phyloP scores from a whole-genome alignment of 1,140 invertebrate species.

The Maconellicoccus hirsutus region DNA sequence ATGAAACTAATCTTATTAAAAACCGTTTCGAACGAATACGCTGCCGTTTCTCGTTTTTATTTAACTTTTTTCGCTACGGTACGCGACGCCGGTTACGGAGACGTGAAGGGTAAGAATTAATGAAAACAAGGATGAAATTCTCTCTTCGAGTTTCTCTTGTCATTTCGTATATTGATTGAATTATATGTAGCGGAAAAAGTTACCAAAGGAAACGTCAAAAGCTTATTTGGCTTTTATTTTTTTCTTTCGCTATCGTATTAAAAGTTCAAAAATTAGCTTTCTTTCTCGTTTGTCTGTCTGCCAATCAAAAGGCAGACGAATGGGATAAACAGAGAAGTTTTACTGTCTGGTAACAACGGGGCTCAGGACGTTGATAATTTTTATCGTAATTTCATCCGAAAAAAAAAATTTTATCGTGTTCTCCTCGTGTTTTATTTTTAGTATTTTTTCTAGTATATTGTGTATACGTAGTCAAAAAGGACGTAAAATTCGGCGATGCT shows the following conservation, averaged over 20 bases:
- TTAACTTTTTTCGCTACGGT: background rate
- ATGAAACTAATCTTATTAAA: slow-evolving; percentile 10
- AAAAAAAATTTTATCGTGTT: too few relatives aligned
- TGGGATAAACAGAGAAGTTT: too few relatives aligned
- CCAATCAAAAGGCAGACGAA: too few relatives aligned
- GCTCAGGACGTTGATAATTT: too few relatives aligned
- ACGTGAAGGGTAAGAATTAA: background rate
- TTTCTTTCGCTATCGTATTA: background rate
- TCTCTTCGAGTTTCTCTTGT: background rate
- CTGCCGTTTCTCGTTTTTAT: slow-evolving; percentile 8
- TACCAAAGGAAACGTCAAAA: background rate
- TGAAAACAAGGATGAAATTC: background rate
- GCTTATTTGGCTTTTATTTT: background rate
- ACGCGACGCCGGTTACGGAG: background rate
- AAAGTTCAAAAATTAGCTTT: background rate
- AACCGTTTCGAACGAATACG: slow-evolving; percentile 7
- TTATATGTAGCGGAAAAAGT: background rate
- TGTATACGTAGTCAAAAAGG: too few relatives aligned
- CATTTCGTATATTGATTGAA: slow-evolving; percentile 9
- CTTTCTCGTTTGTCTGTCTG: background rate
- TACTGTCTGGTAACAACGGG: too few relatives aligned
- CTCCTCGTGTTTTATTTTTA: too few relatives aligned
- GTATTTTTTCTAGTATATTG: too few relatives aligned
- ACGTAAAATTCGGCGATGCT: too few relatives aligned
- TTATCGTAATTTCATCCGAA: too few relatives aligned